phyloP scores from a whole-genome alignment of 2,888 invertebrate species.

The Cynaeus angustus region DNA sequence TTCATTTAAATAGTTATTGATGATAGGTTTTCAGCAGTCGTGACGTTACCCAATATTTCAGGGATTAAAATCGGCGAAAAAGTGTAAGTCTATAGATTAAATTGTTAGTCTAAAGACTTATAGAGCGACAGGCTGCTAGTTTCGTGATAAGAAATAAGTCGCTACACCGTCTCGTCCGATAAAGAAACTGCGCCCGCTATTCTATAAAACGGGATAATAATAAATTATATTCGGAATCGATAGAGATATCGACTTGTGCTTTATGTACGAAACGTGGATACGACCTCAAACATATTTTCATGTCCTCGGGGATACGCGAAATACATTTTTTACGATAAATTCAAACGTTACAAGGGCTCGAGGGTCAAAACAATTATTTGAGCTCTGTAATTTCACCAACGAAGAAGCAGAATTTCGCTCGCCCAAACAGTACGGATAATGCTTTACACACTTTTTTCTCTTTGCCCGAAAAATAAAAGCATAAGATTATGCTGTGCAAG shows the following conservation, averaged over 20 bases:
- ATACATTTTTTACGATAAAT: constrained; percentile 30
- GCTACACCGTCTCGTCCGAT: constrained; percentile 46
- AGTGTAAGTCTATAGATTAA: constrained; percentile 45
- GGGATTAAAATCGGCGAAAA: constrained; percentile 40
- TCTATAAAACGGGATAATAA: constrained; percentile 54
- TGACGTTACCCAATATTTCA: constrained; percentile 36
- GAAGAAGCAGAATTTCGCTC: neutral
- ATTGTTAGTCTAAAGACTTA: constrained; percentile 43
- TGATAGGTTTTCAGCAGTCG: constrained; percentile 33
- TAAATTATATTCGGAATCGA: constrained; percentile 52
- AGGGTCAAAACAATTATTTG: constrained; percentile 14
- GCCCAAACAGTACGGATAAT: neutral
- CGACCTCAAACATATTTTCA: constrained; percentile 48
- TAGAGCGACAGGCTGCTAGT: constrained; percentile 46
- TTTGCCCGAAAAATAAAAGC: constrained; percentile 19
- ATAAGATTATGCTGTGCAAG: constrained; percentile 18
- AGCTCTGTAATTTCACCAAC: neutral
- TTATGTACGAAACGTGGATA: constrained; percentile 51
- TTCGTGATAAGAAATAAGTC: constrained; percentile 44
- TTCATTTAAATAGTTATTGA: constrained; percentile 32
- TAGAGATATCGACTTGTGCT: constrained; percentile 52
- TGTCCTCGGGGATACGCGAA: constrained; percentile 29
- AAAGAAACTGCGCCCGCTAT: constrained; percentile 48
- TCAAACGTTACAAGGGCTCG: constrained; percentile 6
- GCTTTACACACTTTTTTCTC: too few species aligned